Evolutionary conservation across 2,888 invertebrate species (phyloP).

Genomic region (Rhodophaea formosa): DNA sequence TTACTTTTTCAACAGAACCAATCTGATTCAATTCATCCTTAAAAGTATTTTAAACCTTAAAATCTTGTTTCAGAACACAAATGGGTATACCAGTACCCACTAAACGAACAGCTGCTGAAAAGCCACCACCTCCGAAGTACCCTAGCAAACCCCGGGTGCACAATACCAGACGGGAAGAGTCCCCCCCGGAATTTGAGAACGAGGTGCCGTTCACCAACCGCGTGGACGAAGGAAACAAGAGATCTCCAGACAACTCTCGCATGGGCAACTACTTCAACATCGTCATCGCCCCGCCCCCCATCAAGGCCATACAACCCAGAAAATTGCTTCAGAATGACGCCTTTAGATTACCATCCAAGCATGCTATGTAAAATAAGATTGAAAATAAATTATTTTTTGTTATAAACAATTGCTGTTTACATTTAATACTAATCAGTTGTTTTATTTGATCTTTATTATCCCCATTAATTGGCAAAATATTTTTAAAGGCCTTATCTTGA

Average conservation of each 20-base stretch:
- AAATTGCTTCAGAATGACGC: constrained; percentile 53
- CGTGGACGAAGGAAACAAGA: constrained; percentile 41
- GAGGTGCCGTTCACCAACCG: constrained; percentile 38
- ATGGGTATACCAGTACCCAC: constrained; percentile 73
- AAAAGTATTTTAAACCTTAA: not conserved
- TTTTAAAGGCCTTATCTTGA: too few species aligned
- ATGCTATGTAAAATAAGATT: constrained; percentile 28
- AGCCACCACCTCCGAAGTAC: constrained; percentile 38
- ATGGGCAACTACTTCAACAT: constrained; percentile 78
- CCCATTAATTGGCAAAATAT: too few species aligned
- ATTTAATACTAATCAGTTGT: too few species aligned
- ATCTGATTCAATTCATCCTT: not conserved
- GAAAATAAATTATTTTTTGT: constrained; percentile 21
- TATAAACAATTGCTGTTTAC: constrained; percentile 15
- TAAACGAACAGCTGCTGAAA: constrained; percentile 43
- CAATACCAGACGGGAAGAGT: constrained; percentile 42
- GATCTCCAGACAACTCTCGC: constrained; percentile 59
- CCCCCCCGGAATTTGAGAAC: constrained; percentile 41
- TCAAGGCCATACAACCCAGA: constrained; percentile 66
- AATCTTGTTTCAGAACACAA: constrained; percentile 61
- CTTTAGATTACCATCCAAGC: constrained; percentile 43
- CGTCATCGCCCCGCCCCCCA: constrained; percentile 73
- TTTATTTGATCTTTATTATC: too few species aligned
- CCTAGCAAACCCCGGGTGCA: constrained; percentile 37
- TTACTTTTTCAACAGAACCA: not conserved